Evolutionary conservation across 2,888 invertebrate genomes (phyloP).

Genomic region (Athalia circularis): DNA sequence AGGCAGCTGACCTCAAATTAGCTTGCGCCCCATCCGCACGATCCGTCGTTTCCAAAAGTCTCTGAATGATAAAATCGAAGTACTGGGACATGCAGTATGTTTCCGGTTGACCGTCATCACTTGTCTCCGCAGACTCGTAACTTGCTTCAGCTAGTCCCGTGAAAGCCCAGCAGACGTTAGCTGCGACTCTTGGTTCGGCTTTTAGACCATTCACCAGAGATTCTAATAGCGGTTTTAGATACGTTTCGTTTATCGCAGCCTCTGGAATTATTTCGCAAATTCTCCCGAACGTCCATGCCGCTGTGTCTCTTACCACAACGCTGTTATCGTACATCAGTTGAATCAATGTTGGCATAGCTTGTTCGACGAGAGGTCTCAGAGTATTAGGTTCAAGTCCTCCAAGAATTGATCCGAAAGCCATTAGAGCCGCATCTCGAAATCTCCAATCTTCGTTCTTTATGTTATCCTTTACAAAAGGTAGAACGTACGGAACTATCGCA

Average conservation of each 20-base stretch:
- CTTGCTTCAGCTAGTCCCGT: constrained; percentile 97
- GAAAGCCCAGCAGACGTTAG: constrained; percentile 99
- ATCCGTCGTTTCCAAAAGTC: constrained; percentile 95
- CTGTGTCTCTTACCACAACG: constrained; percentile 96
- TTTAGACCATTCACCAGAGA: constrained; percentile 90
- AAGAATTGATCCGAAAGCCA: constrained; percentile 97
- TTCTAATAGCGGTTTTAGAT: constrained; percentile 87
- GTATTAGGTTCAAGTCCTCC: constrained; percentile 93
- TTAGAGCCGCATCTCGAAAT: constrained; percentile 95
- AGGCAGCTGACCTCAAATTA: constrained; percentile 96
- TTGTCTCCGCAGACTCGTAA: constrained; percentile 88
- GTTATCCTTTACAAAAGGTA: constrained; percentile 97
- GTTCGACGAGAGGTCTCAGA: constrained; percentile 94
- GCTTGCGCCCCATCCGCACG: constrained; percentile 94
- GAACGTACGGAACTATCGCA: constrained; percentile 94
- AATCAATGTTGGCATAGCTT: constrained; percentile 97
- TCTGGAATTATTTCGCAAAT: constrained; percentile 98
- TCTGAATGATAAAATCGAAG: constrained; percentile 95
- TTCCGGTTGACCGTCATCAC: constrained; percentile 84
- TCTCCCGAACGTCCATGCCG: constrained; percentile 98
- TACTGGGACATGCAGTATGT: constrained; percentile 96
- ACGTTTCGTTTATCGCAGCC: constrained; percentile 92
- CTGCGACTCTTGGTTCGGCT: constrained; percentile 96
- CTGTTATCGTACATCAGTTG: constrained; percentile 95
- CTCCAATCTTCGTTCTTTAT: constrained; percentile 96